Evolutionary conservation across 2,113 vertebrate genomes (phyloP).

Genomic region (Sporophila hypoxantha): DNA sequence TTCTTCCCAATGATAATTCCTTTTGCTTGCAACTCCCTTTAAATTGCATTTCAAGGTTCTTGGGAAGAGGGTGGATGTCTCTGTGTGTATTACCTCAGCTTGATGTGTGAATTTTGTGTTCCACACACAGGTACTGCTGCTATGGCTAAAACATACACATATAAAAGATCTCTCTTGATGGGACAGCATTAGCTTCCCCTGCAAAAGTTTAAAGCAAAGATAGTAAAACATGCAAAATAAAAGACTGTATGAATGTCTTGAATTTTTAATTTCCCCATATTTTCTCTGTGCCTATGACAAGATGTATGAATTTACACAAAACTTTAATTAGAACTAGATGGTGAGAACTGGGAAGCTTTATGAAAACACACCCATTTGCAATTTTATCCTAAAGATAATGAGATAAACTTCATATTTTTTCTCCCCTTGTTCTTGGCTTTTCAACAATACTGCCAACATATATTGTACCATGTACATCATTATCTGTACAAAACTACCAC

Average conservation of each 20-base stretch:
- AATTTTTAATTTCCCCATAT: not conserved
- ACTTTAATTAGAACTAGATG: slow-evolving; percentile 2
- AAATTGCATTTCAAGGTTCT: not conserved
- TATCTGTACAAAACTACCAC: not conserved
- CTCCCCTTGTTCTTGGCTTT: not conserved
- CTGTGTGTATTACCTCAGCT: not conserved
- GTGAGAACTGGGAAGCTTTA: not conserved
- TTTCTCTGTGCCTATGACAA: not conserved
- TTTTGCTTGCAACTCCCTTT: not conserved
- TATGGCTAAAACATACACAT: not conserved
- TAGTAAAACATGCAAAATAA: not conserved
- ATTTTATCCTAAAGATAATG: slow-evolving; percentile 8
- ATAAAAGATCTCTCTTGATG: not conserved
- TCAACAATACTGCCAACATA: not conserved
- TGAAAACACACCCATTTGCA: not conserved
- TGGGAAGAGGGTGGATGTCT: not conserved
- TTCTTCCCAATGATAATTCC: not conserved
- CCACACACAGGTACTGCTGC: not conserved
- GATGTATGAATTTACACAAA: not conserved
- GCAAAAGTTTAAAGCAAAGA: not conserved
- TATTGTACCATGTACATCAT: not conserved
- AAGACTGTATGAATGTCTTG: not conserved
- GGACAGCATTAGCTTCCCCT: not conserved
- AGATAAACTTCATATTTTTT: slow-evolving; percentile 4
- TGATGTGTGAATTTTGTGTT: not conserved